Evolutionary conservation across 2,113 vertebrate species (phyloP), one percentile per base, ranked within the genome.

Genomic region (Caretta caretta): DNA sequence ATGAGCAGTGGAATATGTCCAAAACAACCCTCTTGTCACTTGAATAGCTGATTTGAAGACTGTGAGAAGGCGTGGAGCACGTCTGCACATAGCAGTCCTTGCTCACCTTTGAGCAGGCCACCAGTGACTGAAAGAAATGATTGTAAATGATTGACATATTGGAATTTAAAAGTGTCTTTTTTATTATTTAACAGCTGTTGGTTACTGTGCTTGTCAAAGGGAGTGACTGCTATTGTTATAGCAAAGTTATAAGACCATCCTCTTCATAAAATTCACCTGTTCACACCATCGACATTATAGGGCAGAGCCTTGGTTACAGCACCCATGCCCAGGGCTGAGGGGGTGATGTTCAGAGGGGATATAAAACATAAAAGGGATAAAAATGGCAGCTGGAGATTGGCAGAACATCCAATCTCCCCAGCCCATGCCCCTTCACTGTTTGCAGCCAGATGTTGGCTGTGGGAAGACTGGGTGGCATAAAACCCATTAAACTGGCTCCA

Each of bases 11-110:
- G 92, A 96, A 96, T 93, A 93, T 83, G 88, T 76, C 80, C 84
- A 89, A 97, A 96, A 97, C 95, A 95, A 83, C 57, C 16, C 7
- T 53, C 48, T 65, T 69, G 75, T 88, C 31, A 84, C 65, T 86
- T 54, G 72, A 89, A 82, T 14, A 89, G 62, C 59, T 54, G 81
- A 83, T 93, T 93, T 80, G 42, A 86, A 93, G 92, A 89, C 76
- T 56, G 9, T 59, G 48, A 94, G 94, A 90, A 87, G 69, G 53
- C 50, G 51, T 53, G 14, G 83, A 94, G 87, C 29, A 81, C 94
- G n/a, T 94, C 89, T 94, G 27, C 31, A 92, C 51, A 29, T 4
- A 7, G 25, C 22, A 17, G 96, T 97, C 93, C 94, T 93, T 81
- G 83, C 93, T 81, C 20, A 4, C 80, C 78, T 53, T 29, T 9